These are phyloP conservation scores for Sepioteuthis lessoniana DNA, from an alignment of 2,888 invertebrate species.

Conservation along the genomic window DNA sequence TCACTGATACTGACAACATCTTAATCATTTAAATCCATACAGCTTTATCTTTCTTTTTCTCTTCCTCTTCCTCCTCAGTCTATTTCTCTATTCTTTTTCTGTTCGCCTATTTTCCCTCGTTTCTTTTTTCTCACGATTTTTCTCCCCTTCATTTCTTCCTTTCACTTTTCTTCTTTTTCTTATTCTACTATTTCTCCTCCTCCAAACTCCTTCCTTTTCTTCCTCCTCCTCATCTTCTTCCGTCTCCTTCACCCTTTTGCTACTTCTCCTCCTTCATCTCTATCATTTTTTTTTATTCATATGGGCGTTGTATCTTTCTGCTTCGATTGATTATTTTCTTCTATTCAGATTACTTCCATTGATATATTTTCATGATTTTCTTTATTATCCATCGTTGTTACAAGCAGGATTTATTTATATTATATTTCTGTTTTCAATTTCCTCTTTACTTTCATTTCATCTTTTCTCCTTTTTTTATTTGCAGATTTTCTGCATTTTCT, in stretches of 20 bases:
- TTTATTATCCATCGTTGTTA: background rate
- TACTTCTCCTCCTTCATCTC: background rate
- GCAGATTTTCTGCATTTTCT: background rate
- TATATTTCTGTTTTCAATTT: background rate
- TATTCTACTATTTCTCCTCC: background rate
- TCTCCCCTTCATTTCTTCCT: background rate
- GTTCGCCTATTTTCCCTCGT: background rate
- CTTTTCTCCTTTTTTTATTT: background rate
- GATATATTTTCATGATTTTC: background rate
- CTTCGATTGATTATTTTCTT: background rate
- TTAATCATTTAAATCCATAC: no score
- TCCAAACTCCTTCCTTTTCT: background rate
- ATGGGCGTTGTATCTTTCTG: background rate
- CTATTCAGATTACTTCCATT: background rate
- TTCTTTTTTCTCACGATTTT: background rate
- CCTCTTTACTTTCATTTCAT: background rate
- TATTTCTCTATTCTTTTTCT: background rate
- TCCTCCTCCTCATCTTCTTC: background rate
- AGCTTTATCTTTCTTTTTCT: no score
- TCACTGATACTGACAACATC: no score
- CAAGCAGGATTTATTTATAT: background rate
- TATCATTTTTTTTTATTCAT: background rate
- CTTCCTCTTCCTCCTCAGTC: background rate
- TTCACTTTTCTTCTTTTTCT: background rate
- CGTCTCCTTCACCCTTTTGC: background rate